Evolutionary conservation across 2,113 vertebrate genomes (phyloP).

Genomic region (Machaerirhynchus nigripectus): DNA sequence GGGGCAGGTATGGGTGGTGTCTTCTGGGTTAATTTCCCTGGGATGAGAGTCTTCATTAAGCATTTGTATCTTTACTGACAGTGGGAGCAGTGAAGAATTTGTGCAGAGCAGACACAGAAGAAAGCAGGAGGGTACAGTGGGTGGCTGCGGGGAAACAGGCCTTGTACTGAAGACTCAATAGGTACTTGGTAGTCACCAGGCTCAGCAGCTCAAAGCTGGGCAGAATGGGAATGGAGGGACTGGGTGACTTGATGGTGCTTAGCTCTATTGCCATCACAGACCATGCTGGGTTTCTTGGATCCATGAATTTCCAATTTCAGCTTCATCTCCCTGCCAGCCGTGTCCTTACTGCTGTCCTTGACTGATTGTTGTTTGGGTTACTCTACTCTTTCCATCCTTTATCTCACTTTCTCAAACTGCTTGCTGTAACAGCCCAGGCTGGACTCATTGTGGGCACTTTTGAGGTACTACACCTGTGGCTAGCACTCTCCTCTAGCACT

Average conservation of each 20-base stretch:
- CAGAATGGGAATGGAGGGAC: not conserved
- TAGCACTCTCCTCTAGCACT: not conserved
- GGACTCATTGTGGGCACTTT: not conserved
- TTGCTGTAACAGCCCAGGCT: not conserved
- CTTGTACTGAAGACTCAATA: not conserved
- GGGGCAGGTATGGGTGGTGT: not conserved
- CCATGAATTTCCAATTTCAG: not conserved
- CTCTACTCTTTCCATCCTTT: not conserved
- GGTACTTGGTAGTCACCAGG: not conserved
- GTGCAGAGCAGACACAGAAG: not conserved
- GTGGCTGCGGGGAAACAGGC: not conserved
- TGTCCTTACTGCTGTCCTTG: conserved; percentile 35
- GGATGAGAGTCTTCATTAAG: not conserved
- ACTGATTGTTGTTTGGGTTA: conserved; percentile 2
- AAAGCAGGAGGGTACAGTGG: not conserved
- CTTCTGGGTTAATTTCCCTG: not conserved
- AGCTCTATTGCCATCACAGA: not conserved
- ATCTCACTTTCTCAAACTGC: not conserved
- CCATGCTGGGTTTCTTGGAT: not conserved
- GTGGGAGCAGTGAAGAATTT: not conserved
- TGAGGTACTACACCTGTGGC: not conserved
- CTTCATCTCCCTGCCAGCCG: not conserved
- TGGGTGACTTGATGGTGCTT: not conserved
- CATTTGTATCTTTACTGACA: not conserved
- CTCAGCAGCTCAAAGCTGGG: not conserved